Percentiles rank a stretch among this genome's conserved stretches.
These are phyloP conservation scores for Galerucella pusilla DNA, from an alignment of 2,888 invertebrate genomes.

Conservation along the genomic window DNA sequence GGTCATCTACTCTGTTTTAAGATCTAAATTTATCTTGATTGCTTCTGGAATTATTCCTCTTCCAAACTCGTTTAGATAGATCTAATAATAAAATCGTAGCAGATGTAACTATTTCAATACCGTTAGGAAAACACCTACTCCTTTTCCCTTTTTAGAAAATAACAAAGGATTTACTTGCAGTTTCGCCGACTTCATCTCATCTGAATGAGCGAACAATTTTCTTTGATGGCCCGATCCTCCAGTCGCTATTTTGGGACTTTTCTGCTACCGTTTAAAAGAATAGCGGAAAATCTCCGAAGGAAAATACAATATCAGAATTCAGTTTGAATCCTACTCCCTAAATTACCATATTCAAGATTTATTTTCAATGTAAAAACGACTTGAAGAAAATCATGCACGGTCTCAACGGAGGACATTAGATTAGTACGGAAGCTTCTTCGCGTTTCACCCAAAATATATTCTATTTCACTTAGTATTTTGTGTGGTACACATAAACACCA, in stretches of 20 bases:
- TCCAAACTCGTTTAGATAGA: background rate
- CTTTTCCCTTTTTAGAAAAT: conserved; percentile 3
- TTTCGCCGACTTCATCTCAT: conserved; percentile 24
- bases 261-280: conserved; percentile 32
- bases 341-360: conserved; percentile 52
- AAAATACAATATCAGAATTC: conserved; percentile 50
- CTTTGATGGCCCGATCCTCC: conserved; percentile 29
- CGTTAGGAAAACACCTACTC: background rate
- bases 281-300: conserved; percentile 25
- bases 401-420: background rate
- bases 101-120: conserved; percentile 4
- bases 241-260: conserved; percentile 22
- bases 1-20: background rate
- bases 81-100: background rate
- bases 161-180: conserved; percentile 29
- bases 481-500: too few relatives aligned
- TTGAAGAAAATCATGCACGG: conserved; percentile 21
- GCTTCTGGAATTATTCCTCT: background rate
- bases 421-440: background rate
- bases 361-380: conserved; percentile 45
- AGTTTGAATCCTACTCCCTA: conserved; percentile 14
- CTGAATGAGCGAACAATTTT: conserved; percentile 33
- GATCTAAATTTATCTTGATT: background rate
- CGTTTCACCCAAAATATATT: background rate
- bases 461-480: too few relatives aligned